Base-by-base conservation (phyloP, 2,797 vertebrate species). In the Eupleurogrammus muticus region DNA sequence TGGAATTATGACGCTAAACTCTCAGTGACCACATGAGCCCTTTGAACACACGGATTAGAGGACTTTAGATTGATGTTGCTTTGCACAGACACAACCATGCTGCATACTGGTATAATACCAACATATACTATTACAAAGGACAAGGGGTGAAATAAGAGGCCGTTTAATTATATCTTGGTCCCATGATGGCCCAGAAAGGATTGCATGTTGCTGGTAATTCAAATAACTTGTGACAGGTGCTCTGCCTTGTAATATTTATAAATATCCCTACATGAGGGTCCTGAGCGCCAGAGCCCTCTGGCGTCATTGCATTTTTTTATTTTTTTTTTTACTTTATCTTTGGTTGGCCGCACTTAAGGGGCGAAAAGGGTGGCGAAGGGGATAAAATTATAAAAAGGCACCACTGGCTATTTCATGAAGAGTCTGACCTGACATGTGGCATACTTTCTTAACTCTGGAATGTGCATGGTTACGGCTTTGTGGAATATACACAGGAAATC, bases 211-310 rank as follows among this genome's bases (percentile, higher is more conserved):
- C 74, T 54, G 58, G 77, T 81, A 83, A 92, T 77, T 82, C 55
- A 85, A 81, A 93, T 83, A 55, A 82, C 58, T 75, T 83, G 67
- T 90, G 92, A 90, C 91, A 91, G 88, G 83, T 87, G 77, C 74
- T 82, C 77, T 82, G 70, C 83, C 83, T 77, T 93, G 87, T 90
- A 91, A 91, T 92, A 93, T 93, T 92, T 91, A 93, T 90, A 93
- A 88, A 91, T 89, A 89, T 91, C 83, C 83, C 77, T 85, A 86
- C 80, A 92, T 89, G 83, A 88, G 84, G 77, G 80, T 86, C 79
- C 72, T 1, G 44, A 76, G 86, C 78, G 77, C 55, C 78, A 77
- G 38, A 74, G 80, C 83, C 88, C 81, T 80, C 21, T 34, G 87
- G 90, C 85, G 71, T 70, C 23, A 36, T 46, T 62, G 56, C 59